Evolutionary conservation across 2,797 vertebrate species (phyloP).

Genomic region (Siniperca scherzeri): DNA sequence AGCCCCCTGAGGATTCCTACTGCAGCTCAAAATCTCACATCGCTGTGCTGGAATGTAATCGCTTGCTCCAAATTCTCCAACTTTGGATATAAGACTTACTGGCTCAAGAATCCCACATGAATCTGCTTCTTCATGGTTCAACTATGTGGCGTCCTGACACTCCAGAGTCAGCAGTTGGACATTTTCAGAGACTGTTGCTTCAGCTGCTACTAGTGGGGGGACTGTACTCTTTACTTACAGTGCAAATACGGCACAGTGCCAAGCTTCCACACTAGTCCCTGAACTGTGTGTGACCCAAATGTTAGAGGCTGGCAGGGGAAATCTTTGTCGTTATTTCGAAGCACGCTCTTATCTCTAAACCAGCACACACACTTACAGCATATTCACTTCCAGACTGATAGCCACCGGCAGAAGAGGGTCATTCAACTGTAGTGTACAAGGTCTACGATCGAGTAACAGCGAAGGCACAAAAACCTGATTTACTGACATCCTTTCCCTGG

Average conservation of each 20-base stretch:
- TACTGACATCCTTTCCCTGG: conserved; percentile 36
- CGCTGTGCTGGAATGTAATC: conserved; percentile 69
- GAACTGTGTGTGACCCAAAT: conserved; percentile 52
- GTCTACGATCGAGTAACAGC: neutral
- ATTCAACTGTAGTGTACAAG: conserved; percentile 5
- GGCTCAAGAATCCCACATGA: neutral
- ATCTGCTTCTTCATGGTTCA: neutral
- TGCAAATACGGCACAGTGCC: conserved; percentile 1
- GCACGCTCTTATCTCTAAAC: conserved; percentile 12
- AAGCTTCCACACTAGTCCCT: conserved; percentile 21
- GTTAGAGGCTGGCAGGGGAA: neutral
- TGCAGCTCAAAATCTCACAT: conserved; percentile 56
- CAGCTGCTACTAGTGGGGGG: conserved; percentile 47
- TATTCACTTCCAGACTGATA: conserved; percentile 2
- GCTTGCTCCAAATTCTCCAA: conserved; percentile 34
- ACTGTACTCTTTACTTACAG: conserved; percentile 12
- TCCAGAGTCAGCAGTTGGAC: conserved; percentile 26
- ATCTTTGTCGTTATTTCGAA: conserved; percentile 1
- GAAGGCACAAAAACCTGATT: conserved; percentile 43
- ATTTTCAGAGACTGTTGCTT: conserved; percentile 55
- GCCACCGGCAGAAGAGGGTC: neutral
- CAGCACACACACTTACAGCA: too few species aligned
- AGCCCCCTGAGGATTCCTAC: conserved; percentile 38
- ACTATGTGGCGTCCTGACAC: neutral
- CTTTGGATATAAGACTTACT: conserved; percentile 15